These are phyloP conservation scores for Eilema griseolum DNA, from an alignment of 2,888 invertebrate genomes.

Conservation along the genomic window DNA sequence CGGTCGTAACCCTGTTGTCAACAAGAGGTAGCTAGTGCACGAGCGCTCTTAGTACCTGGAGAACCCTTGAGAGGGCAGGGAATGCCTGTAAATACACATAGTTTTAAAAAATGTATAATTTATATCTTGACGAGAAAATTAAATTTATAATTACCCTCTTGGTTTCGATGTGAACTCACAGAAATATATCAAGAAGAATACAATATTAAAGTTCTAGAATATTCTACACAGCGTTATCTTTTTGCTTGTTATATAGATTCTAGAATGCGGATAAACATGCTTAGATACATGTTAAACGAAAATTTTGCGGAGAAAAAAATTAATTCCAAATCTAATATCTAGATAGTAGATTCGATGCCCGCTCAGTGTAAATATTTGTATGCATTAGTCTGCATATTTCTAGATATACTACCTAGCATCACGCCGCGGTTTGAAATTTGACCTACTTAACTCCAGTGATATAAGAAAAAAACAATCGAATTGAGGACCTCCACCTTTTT, in stretches of 20 bases:
- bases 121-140: constrained; percentile 5
- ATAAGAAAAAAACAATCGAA: too few relatives aligned
- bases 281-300: too few relatives aligned
- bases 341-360: too few relatives aligned
- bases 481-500: too few relatives aligned
- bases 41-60: constrained; percentile 35
- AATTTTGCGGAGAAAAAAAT: too few relatives aligned
- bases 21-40: background rate
- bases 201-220: background rate
- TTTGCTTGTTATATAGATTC: background rate
- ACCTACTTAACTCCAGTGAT: too few relatives aligned
- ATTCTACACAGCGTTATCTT: background rate
- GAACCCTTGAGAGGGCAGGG: constrained; percentile 22
- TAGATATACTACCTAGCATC: too few relatives aligned
- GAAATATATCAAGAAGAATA: background rate
- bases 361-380: too few relatives aligned
- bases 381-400: too few relatives aligned
- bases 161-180: background rate
- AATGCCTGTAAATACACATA: constrained; percentile 47
- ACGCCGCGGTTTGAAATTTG: too few relatives aligned
- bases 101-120: constrained; percentile 30
- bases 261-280: background rate
- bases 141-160: background rate
- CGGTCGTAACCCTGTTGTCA: background rate
- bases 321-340: too few relatives aligned